Evolutionary conservation across 2,888 invertebrate genomes (phyloP).

Genomic region (Caenorhabditis angaria): DNA sequence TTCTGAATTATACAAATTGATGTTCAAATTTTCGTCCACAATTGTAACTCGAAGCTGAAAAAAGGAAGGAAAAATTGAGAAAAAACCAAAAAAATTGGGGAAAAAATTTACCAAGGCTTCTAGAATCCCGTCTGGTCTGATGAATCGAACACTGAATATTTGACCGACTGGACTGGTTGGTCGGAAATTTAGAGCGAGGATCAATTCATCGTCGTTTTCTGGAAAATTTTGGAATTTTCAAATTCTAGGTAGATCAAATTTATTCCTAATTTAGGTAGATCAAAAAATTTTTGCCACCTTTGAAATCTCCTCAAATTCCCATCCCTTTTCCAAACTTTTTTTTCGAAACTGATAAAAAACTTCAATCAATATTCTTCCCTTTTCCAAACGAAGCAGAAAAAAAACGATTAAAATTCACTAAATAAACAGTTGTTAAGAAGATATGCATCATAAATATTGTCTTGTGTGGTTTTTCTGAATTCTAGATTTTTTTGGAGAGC

Average conservation of each 20-base stretch:
- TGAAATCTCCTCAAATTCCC: background rate
- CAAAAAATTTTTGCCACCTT: background rate
- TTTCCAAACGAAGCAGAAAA: background rate
- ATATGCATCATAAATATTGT: conserved; percentile 23
- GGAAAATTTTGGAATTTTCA: conserved; percentile 8
- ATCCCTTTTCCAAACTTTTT: conserved; percentile 22
- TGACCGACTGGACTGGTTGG: conserved; percentile 38
- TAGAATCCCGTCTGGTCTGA: conserved; percentile 32
- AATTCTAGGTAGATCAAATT: background rate
- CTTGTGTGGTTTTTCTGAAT: conserved; percentile 17
- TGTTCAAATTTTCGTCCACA: conserved; percentile 26
- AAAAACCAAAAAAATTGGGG: conserved; percentile 6
- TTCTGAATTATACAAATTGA: conserved; percentile 31
- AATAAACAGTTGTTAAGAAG: background rate
- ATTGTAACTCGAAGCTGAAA: conserved; percentile 26
- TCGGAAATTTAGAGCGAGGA: conserved; percentile 35
- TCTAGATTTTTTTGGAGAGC: too few species aligned
- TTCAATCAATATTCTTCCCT: background rate
- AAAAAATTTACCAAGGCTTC: conserved; percentile 24
- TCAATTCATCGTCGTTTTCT: conserved; percentile 33
- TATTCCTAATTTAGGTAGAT: background rate
- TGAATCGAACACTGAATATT: conserved; percentile 38
- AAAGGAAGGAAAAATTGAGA: too few species aligned
- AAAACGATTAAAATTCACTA: background rate
- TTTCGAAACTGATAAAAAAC: background rate